phyloP scores from a whole-genome alignment of 2,888 invertebrate genomes.

The Aplocera efformata region DNA sequence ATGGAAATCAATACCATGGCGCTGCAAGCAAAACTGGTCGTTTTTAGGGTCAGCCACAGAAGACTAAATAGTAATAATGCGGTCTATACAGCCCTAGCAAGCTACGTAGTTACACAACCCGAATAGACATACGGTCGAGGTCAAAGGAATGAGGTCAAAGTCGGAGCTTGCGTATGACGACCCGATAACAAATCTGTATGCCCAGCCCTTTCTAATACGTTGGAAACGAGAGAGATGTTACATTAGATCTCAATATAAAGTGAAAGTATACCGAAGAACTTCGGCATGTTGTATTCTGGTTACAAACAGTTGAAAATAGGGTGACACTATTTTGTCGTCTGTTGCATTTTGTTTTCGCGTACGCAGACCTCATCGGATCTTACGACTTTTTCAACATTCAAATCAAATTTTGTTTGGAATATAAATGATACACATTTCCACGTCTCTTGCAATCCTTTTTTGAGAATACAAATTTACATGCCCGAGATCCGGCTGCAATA shows the following conservation, averaged over 20 bases:
- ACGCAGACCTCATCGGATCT: conserved; percentile 10
- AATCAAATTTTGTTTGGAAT: conserved; percentile 3
- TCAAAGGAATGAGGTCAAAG: conserved; percentile 71
- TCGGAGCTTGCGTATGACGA: conserved; percentile 49
- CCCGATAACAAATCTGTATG: conserved; percentile 27
- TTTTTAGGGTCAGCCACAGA: no score
- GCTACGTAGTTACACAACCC: conserved; percentile 5
- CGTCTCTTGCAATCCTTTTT: no score
- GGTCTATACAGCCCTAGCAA: no score
- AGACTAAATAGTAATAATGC: no score
- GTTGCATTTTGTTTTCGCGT: conserved; percentile 5
- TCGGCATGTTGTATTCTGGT: background rate
- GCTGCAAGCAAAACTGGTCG: no score
- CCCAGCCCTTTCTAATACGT: conserved; percentile 24
- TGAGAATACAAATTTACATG: no score
- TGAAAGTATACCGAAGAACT: conserved; percentile 23
- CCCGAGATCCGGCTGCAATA: no score
- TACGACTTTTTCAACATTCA: no score
- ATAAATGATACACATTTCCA: no score
- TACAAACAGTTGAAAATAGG: conserved; percentile 2
- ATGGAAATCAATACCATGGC: no score
- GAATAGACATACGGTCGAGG: conserved; percentile 50
- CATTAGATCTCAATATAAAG: conserved; percentile 13
- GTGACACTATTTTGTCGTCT: background rate
- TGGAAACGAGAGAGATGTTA: conserved; percentile 21